phyloP scores from a whole-genome alignment of 2,888 invertebrate genomes.

The Cheilosia grossa region DNA sequence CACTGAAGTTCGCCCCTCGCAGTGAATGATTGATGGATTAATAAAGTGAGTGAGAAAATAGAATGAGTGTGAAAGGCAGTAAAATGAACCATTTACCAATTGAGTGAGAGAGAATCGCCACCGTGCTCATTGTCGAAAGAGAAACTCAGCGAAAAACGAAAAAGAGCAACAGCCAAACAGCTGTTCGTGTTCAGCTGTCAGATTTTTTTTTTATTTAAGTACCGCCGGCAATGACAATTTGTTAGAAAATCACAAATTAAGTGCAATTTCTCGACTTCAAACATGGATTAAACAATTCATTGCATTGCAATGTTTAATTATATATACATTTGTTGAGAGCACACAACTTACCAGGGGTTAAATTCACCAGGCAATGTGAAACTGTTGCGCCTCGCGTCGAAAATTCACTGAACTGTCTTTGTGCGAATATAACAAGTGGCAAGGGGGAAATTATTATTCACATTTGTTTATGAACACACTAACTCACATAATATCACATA shows the following conservation, averaged over 20 bases:
- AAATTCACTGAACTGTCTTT: background rate
- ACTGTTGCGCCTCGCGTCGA: background rate
- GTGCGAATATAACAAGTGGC: background rate
- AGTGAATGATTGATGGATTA: slow-evolving; percentile 55
- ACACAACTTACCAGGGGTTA: background rate
- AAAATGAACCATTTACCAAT: background rate
- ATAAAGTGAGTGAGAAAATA: background rate
- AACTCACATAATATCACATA: background rate
- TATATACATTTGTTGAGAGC: background rate
- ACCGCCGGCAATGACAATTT: background rate
- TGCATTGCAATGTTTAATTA: background rate
- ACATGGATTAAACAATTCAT: background rate
- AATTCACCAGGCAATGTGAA: background rate
- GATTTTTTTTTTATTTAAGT: background rate
- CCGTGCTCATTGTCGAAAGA: background rate
- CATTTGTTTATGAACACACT: background rate
- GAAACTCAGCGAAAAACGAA: slow-evolving; percentile 66
- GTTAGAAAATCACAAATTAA: background rate
- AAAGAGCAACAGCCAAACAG: slow-evolving; percentile 36
- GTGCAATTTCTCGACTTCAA: background rate
- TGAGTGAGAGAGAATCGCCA: background rate
- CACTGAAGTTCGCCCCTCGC: background rate
- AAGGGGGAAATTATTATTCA: background rate
- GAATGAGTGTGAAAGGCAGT: background rate
- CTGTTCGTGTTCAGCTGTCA: slow-evolving; percentile 31